Evolutionary conservation across 2,888 invertebrate genomes (phyloP).

Genomic region (Phytoseiulus persimilis): DNA sequence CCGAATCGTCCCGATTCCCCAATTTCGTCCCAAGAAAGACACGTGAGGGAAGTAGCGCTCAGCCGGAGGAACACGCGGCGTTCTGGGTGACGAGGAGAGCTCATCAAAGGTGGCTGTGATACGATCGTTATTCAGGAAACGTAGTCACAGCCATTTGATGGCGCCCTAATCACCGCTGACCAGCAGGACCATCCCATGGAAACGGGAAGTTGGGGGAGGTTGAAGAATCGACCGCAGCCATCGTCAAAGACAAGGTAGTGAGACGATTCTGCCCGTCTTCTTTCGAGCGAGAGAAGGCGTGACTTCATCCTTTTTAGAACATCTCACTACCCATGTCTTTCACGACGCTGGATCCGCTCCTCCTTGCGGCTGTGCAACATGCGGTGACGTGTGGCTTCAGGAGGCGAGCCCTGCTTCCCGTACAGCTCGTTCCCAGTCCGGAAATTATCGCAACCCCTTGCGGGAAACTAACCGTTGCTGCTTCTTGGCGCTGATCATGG

Average conservation of each 20-base stretch:
- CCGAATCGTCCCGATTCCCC: too few species aligned
- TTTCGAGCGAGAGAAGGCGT: background rate
- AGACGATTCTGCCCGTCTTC: constrained; percentile 34
- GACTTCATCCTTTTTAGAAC: constrained; percentile 28
- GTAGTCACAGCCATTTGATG: constrained; percentile 37
- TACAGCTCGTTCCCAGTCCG: too few species aligned
- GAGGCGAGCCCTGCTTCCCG: too few species aligned
- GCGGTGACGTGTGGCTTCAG: too few species aligned
- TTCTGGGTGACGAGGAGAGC: constrained; percentile 51
- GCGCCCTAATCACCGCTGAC: background rate
- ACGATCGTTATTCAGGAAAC: constrained; percentile 57
- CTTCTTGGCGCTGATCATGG: constrained; percentile 29
- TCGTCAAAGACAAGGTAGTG: constrained; percentile 40
- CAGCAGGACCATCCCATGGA: background rate
- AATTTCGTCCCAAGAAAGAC: too few species aligned
- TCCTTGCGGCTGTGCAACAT: background rate
- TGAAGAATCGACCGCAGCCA: constrained; percentile 28
- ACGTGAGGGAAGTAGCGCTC: background rate
- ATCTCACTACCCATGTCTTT: constrained; percentile 39
- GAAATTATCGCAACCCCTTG: background rate
- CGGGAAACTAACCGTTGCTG: background rate
- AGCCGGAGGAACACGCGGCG: constrained; percentile 16
- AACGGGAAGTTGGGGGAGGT: constrained; percentile 12
- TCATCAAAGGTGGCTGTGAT: constrained; percentile 95
- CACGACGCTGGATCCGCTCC: constrained; percentile 17